phyloP scores from a whole-genome alignment of 2,113 vertebrate genomes.

The Coturnix japonica region DNA sequence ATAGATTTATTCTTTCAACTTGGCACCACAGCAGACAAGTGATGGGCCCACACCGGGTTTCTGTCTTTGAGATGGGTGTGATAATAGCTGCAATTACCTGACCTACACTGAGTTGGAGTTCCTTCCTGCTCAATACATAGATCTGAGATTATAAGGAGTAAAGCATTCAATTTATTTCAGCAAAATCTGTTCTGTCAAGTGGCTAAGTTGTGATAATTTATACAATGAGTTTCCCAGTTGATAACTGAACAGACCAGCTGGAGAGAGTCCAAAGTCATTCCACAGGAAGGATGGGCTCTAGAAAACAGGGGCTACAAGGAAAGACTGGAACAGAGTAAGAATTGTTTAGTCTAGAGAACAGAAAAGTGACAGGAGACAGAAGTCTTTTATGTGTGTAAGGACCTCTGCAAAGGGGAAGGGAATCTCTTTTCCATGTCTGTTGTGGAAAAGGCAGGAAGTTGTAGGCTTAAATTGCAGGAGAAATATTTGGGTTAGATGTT shows the following conservation, averaged over 20 bases:
- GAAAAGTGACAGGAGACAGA: constrained; percentile 42
- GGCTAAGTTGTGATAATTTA: neutral
- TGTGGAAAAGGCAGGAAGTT: constrained; percentile 31
- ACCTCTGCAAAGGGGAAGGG: neutral
- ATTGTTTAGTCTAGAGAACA: constrained; percentile 63
- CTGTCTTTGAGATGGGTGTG: no score
- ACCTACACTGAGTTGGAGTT: neutral
- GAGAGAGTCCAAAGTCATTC: constrained; percentile 29
- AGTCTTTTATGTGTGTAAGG: neutral
- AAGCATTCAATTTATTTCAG: neutral
- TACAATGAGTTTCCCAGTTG: constrained; percentile 48
- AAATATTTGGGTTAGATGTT: neutral
- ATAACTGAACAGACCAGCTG: constrained; percentile 15
- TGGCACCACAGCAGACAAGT: rapidly evolving
- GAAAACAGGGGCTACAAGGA: constrained; percentile 5
- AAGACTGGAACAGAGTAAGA: neutral
- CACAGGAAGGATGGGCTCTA: constrained; percentile 36
- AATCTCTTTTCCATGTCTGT: constrained; percentile 45
- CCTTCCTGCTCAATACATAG: neutral
- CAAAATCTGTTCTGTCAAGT: neutral
- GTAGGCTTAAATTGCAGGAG: neutral
- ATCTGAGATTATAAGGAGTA: neutral
- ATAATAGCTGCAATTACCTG: neutral
- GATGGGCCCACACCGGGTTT: rapidly evolving
- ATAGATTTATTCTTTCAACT: rapidly evolving